These are phyloP conservation scores for Atta cephalotes DNA, from an alignment of 1,140 invertebrate species.

Conservation along the genomic window DNA sequence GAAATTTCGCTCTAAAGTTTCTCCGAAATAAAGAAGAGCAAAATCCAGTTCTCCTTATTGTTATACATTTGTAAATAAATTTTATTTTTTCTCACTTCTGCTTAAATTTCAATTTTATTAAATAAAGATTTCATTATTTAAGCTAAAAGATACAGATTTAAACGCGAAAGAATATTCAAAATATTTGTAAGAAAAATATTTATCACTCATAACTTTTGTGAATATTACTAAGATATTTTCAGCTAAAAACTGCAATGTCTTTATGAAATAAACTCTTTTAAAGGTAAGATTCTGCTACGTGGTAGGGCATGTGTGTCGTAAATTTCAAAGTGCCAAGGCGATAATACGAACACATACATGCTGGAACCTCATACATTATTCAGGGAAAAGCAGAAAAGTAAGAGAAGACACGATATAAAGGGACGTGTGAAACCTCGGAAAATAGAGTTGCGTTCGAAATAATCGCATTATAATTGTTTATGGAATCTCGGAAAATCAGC, in stretches of 20 bases:
- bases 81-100: too few relatives aligned
- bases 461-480: not conserved
- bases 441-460: constrained; percentile 12
- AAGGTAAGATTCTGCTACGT: not conserved
- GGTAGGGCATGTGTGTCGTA: constrained; percentile 7
- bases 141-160: too few relatives aligned
- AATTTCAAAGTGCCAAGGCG: constrained; percentile 38
- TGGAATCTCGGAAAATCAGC: not conserved
- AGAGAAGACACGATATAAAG: not conserved
- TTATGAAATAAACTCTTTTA: not conserved
- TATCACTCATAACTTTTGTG: not conserved
- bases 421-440: not conserved
- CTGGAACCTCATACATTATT: constrained; percentile 57
- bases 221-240: constrained; percentile 2
- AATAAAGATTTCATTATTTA: too few relatives aligned
- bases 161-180: too few relatives aligned
- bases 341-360: constrained; percentile 45
- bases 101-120: too few relatives aligned
- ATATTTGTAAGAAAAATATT: not conserved
- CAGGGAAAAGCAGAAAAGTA: constrained; percentile 24
- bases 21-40: too few relatives aligned
- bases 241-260: not conserved
- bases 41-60: too few relatives aligned
- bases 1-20: too few relatives aligned
- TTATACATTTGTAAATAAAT: too few relatives aligned